phyloP scores from a whole-genome alignment of 2,797 vertebrate genomes.

The Tragelaphus eurycerus region DNA sequence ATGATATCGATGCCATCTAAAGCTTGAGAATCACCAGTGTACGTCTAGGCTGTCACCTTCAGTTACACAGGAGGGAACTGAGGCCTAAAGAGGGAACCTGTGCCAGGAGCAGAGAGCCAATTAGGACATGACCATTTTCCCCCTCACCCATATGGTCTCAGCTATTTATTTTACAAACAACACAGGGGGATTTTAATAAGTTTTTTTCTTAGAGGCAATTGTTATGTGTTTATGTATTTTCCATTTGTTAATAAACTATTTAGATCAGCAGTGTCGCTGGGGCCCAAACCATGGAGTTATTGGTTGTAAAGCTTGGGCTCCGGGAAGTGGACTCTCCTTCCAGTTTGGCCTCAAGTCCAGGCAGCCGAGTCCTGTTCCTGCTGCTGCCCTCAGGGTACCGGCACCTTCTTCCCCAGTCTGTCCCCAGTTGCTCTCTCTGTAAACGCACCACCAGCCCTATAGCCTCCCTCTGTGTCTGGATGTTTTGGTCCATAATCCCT shows the following conservation, averaged over 20 bases:
- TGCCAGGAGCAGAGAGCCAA: not conserved
- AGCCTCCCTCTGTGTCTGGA: not conserved
- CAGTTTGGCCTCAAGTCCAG: not conserved
- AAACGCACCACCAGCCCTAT: not conserved
- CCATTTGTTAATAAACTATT: conserved; percentile 62
- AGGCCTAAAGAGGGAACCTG: not conserved
- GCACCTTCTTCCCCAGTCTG: not conserved
- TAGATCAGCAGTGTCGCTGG: not conserved
- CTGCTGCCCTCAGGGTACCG: not conserved
- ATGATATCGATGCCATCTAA: not conserved
- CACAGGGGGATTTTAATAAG: conserved; percentile 28
- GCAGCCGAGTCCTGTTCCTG: not conserved
- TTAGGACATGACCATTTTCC: not conserved
- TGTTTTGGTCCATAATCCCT: conserved; percentile 23
- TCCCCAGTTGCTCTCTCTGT: not conserved
- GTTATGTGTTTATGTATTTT: conserved; percentile 62
- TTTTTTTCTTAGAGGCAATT: conserved; percentile 51
- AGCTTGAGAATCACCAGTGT: not conserved
- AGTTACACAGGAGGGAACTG: not conserved
- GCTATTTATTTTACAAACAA: conserved; percentile 58
- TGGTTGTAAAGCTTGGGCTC: conserved; percentile 33
- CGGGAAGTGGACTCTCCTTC: not conserved
- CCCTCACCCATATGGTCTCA: not conserved
- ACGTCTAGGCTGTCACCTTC: not conserved
- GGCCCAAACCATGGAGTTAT: not conserved